Conservation (phyloP, 2,888 invertebrate species). For the Sthenelais limicola region DNA sequence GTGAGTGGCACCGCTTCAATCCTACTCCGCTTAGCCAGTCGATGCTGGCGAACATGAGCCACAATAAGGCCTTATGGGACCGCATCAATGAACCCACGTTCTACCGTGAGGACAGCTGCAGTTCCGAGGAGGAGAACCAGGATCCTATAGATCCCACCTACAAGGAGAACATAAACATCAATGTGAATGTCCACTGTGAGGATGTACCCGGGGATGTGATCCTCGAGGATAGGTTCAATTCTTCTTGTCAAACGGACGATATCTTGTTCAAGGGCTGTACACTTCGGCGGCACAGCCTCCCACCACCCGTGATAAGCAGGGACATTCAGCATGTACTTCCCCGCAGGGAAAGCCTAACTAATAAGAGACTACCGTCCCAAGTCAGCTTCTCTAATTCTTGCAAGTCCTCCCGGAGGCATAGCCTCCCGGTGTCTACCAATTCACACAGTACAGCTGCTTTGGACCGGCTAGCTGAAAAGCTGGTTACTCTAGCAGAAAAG, state of each 20-base stretch:
- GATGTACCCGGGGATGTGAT: constrained; percentile 20
- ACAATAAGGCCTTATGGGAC: constrained; percentile 52
- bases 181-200: constrained; percentile 22
- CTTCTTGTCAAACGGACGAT: neutral
- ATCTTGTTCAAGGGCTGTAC: neutral
- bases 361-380: neutral
- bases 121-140: neutral
- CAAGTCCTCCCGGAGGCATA: constrained; percentile 11
- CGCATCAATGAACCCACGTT: constrained; percentile 36
- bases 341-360: constrained; percentile 33
- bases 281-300: constrained; percentile 42
- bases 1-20: constrained; percentile 78
- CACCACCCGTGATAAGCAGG: neutral
- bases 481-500: constrained; percentile 15
- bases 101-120: constrained; percentile 2
- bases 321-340: neutral
- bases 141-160: constrained; percentile 3
- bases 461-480: constrained; percentile 34
- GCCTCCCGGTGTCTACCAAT: constrained; percentile 6
- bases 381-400: neutral
- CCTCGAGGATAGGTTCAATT: constrained; percentile 23
- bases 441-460: constrained; percentile 3
- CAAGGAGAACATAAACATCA: constrained; percentile 31
- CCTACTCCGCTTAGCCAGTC: constrained; percentile 44
- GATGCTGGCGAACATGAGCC: constrained; percentile 49